Base-by-base conservation (phyloP, 2,888 invertebrate genomes). In the Idaea biselata region DNA sequence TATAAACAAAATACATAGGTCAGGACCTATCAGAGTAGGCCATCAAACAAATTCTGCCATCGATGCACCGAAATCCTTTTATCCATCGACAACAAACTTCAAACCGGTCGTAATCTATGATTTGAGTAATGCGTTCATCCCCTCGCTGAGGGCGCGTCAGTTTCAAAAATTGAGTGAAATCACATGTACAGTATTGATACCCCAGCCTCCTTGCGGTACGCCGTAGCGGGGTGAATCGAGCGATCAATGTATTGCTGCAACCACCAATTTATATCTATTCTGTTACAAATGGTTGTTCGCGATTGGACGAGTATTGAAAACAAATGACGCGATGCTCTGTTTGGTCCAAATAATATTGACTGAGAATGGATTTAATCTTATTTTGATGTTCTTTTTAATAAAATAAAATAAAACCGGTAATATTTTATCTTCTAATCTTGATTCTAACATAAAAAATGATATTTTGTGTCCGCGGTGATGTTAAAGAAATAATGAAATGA, bases 121-220 rank as follows among this genome's bases (percentile, higher is more conserved):
- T 83, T 83, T 86, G 86, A 87, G 81, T 87, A 83, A 89, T 89
- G 84, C 77, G 72, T 78, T 75, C 80, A 69, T 78, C 77, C 84
- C 83, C 79, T 73, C 67, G 59, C 64, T 70, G 79, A 80, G 89
- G 89, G 91, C 81, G 88, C 84, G 89, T 90, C 89, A 89, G 84
- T 88, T 90, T 90, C 88, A 91, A 91, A 91, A 90, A 91, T 89
- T 86, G 90, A 89, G 88, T 88, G 91, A 90, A 91, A 89, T 90
- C 86, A 83, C 88, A 87, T 89, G 90, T 86, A 87, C 78, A 84
- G 81, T 81, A 90, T 91, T 89, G 90, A 90, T 89, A 86, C 88
- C 87, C 83, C 79, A 68, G 74, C 74, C 78, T 74, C 75, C 76
- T 77, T 76, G 75, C 72, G 75, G 75, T 68, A 68, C 71, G 73